A percentile compares a stretch with the other conserved stretches of the same genome.
Conservation (phyloP, 1,140 invertebrate species). For the Pollicipes pollicipes region DNA sequence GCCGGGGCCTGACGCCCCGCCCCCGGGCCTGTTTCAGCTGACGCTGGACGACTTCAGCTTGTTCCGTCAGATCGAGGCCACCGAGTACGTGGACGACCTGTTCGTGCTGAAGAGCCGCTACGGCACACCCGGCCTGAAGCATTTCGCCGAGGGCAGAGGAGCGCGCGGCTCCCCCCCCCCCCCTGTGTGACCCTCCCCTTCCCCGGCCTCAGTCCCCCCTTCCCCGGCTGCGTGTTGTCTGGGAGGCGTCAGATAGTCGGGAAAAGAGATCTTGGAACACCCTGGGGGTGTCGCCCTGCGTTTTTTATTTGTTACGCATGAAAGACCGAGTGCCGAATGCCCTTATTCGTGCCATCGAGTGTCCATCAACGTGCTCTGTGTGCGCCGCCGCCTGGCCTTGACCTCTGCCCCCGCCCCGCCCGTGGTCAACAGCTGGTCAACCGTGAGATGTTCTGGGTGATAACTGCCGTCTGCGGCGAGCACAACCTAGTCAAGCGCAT, state of each 20-base stretch:
- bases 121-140: conserved; percentile 75
- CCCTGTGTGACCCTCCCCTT: not conserved
- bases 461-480: conserved; percentile 90
- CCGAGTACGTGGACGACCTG: conserved; percentile 93
- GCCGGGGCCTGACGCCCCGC: no score
- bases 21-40: conserved; percentile 29
- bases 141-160: conserved; percentile 71
- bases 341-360: no score
- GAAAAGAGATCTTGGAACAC: no score
- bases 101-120: conserved; percentile 79
- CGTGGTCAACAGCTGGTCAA: conserved; percentile 66
- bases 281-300: no score
- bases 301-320: no score
- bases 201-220: not conserved
- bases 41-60: conserved; percentile 77
- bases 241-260: not conserved
- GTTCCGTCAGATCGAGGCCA: conserved; percentile 92
- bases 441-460: conserved; percentile 79
- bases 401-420: no score
- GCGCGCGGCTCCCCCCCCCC: not conserved
- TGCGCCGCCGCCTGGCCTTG: no score
- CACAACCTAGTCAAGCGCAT: conserved; percentile 75
- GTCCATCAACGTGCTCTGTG: no score
- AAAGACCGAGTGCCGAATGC: no score
- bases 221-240: not conserved